These are phyloP conservation scores for Brachyhypopomus gauderio DNA, from an alignment of 2,113 vertebrate species.

Conservation along the genomic window DNA sequence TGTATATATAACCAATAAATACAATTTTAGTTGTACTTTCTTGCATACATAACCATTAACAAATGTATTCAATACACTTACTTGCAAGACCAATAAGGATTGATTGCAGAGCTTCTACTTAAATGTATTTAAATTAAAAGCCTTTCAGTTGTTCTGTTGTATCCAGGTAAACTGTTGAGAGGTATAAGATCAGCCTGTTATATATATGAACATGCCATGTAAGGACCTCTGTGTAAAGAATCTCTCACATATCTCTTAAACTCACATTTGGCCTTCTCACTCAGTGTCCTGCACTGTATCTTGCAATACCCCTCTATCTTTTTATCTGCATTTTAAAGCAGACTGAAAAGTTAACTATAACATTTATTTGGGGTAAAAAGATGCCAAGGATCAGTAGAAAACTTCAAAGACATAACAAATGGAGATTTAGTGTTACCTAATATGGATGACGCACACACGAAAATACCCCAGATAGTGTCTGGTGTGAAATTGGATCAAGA, in stretches of 20 bases:
- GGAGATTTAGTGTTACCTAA: background rate
- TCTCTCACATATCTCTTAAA: background rate
- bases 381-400: background rate
- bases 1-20: too few relatives aligned
- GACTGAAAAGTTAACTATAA: too few relatives aligned
- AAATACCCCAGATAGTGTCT: background rate
- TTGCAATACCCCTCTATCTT: background rate
- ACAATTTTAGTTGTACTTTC: too few relatives aligned
- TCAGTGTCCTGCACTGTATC: background rate
- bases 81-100: too few relatives aligned
- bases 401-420: background rate
- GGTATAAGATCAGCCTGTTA: too few relatives aligned
- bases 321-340: too few relatives aligned
- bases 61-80: too few relatives aligned
- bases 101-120: too few relatives aligned
- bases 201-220: background rate
- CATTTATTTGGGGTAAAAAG: background rate
- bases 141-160: too few relatives aligned
- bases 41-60: too few relatives aligned
- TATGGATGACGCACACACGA: background rate
- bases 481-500: background rate
- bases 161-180: too few relatives aligned
- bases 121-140: too few relatives aligned
- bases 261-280: background rate
- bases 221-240: background rate